Percentiles rank a stretch among this genome's conserved stretches.
phyloP scores from a whole-genome alignment of 2,113 vertebrate species.

The Maccullochella peelii region DNA sequence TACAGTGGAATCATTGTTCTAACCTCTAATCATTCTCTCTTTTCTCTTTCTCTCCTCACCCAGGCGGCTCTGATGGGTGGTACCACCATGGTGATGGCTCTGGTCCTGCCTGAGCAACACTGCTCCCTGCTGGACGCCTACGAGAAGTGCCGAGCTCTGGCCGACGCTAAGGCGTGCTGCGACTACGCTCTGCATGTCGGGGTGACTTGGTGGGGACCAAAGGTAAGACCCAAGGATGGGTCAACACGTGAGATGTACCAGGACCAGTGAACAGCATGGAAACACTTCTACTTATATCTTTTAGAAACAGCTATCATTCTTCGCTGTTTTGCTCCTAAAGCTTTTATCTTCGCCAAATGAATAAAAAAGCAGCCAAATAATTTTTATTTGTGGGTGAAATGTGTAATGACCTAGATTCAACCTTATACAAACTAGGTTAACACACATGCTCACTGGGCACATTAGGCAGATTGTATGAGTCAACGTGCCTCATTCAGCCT shows the following conservation, averaged over 20 bases:
- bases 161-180: conserved; percentile 95
- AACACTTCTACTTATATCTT: not conserved
- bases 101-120: conserved; percentile 94
- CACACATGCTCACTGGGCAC: conserved; percentile 70
- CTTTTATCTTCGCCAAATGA: conserved; percentile 3
- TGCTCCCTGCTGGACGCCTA: conserved; percentile 94
- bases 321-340: not conserved
- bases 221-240: conserved; percentile 82
- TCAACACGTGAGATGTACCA: not conserved
- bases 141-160: conserved; percentile 90
- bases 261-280: not conserved
- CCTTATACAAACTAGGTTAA: conserved; percentile 64
- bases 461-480: conserved; percentile 65
- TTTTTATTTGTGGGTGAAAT: conserved; percentile 52
- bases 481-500: conserved; percentile 59
- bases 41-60: conserved; percentile 24
- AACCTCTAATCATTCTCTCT: conserved; percentile 34
- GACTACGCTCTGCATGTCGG: conserved; percentile 96
- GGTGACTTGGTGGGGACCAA: conserved; percentile 97
- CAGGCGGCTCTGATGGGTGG: conserved; percentile 96
- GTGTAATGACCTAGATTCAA: conserved; percentile 71
- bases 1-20: conserved; percentile 62
- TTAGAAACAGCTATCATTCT: not conserved
- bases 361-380: conserved; percentile 3
- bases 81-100: conserved; percentile 94